A percentile compares a stretch with the other conserved stretches of the same genome.
phyloP scores from a whole-genome alignment of 2,888 invertebrate species.

The Cabera pusaria region DNA sequence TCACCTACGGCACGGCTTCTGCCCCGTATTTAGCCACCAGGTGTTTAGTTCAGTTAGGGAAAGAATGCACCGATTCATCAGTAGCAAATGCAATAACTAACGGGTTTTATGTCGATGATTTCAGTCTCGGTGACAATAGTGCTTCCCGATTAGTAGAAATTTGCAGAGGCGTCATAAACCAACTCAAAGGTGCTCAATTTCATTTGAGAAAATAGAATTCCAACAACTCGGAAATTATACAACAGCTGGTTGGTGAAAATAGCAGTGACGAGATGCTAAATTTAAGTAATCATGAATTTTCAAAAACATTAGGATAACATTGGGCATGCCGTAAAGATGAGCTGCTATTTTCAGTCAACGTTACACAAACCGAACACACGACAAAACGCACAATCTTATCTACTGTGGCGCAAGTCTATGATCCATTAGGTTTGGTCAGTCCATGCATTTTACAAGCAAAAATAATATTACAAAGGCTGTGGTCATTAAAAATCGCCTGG shows the following conservation, averaged over 20 bases:
- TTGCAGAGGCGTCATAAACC: background rate
- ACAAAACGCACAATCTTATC: slow-evolving; percentile 11
- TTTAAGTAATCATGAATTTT: too few relatives aligned
- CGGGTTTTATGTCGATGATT: slow-evolving; percentile 10
- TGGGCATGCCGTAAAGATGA: too few relatives aligned
- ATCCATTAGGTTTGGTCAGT: slow-evolving; percentile 19
- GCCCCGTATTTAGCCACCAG: background rate
- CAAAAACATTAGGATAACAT: too few relatives aligned
- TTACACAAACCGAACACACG: background rate
- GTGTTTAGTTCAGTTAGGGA: background rate
- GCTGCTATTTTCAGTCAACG: background rate
- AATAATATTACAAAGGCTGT: slow-evolving; percentile 26
- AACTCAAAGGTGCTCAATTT: background rate
- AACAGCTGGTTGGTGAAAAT: too few relatives aligned
- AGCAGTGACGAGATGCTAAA: too few relatives aligned
- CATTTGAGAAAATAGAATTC: background rate
- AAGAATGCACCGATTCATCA: background rate
- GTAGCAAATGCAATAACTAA: background rate
- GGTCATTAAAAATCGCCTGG: slow-evolving; percentile 20
- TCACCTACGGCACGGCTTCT: background rate
- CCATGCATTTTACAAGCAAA: slow-evolving; percentile 23
- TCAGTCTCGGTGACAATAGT: too few relatives aligned
- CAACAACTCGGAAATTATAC: too few relatives aligned
- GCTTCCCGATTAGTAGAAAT: too few relatives aligned
- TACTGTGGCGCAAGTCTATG: slow-evolving; percentile 7